Conservation (phyloP, 2,888 invertebrate species). For the Cordylochernes scorpioides region DNA sequence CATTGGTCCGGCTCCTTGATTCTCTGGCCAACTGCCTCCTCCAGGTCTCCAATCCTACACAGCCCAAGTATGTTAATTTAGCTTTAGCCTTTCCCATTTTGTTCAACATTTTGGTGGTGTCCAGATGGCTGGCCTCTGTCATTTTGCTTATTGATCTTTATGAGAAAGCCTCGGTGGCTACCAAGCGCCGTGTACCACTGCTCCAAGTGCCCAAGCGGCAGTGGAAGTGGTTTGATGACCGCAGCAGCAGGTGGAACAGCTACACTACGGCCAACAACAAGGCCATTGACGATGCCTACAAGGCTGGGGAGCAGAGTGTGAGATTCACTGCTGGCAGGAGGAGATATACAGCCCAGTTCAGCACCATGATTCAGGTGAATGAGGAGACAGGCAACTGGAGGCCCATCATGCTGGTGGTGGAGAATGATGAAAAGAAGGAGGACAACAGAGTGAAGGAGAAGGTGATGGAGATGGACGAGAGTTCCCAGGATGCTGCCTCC, state of each 20-base stretch:
- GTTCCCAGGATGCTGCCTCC: slow-evolving; percentile 3
- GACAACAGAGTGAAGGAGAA: slow-evolving; percentile 9
- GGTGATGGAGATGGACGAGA: slow-evolving; percentile 4
- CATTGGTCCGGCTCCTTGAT: slow-evolving; percentile 21
- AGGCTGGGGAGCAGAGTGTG: slow-evolving; percentile 37
- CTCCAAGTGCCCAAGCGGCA: slow-evolving; percentile 26
- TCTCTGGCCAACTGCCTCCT: slow-evolving; percentile 19
- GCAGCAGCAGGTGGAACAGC: slow-evolving; percentile 48
- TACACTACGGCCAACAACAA: slow-evolving; percentile 43
- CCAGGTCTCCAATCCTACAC: slow-evolving; percentile 17
- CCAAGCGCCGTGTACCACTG: slow-evolving; percentile 36
- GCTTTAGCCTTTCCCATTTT: too few species aligned
- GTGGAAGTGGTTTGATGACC: slow-evolving; percentile 62
- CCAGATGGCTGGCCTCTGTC: slow-evolving; percentile 44
- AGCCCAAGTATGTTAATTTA: slow-evolving; percentile 22
- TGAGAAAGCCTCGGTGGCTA: slow-evolving; percentile 42
- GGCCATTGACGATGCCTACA: slow-evolving; percentile 47
- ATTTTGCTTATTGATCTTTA: slow-evolving; percentile 44
- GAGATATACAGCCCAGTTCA: slow-evolving; percentile 46
- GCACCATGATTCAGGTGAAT: slow-evolving; percentile 48
- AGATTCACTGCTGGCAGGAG: slow-evolving; percentile 43
- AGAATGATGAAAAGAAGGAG: slow-evolving; percentile 13
- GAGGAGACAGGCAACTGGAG: slow-evolving; percentile 55
- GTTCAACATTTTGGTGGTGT: slow-evolving; percentile 1
- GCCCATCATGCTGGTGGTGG: slow-evolving; percentile 38